Base-by-base conservation (phyloP, 2,113 vertebrate species). In the Pseudorectes ferrugineus region DNA sequence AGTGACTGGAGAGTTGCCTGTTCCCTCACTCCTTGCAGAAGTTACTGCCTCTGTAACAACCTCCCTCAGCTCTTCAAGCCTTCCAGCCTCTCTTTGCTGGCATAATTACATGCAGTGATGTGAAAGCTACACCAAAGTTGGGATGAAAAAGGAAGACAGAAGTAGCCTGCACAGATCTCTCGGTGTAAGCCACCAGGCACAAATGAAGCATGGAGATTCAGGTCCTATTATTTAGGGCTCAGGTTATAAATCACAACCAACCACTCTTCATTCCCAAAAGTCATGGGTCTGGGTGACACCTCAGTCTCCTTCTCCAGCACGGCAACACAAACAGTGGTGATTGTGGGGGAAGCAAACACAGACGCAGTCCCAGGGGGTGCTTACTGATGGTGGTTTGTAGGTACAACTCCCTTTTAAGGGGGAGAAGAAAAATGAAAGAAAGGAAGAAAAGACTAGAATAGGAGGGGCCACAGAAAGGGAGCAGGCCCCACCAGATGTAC, bases 51-150 rank as follows among this genome's bases (percentile, higher is more conserved):
- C 28, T 2, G 0, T 52, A 66, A 58, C 5, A 70, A 38, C 33
- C 55, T 26, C 65, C 48, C 23, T 40, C 31, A 33, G 49, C 54
- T 18, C 28, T 33, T 40, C 42, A 77, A 76, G 52, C 11, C 18
- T 49, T 48, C 43, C 62, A 85, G 43, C 66, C 45, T 88, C 57
- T 84, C 87, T 84, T 46, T 73, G n/a, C 54, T 80, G 45, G 22
- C 1, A 0, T 23, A 21, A 28, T 43, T 54, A 48, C 18, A 12
- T 6, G n/a, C 51, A 79, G 24, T 0, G 1, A 55, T 1, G 0
- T 17, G 43, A 90, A 72, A 85, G 35, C 48, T 33, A 71, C 40
- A n/a, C 43, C 31, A 51, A 63, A 52, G 29, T 1, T 43, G 49
- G n/a, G 45, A n/a, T 43, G 36, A 51, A 88, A 87, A 90, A 38